These are phyloP conservation scores for Rhincodon typus DNA, from an alignment of 2,797 vertebrate species.

Conservation along the genomic window DNA sequence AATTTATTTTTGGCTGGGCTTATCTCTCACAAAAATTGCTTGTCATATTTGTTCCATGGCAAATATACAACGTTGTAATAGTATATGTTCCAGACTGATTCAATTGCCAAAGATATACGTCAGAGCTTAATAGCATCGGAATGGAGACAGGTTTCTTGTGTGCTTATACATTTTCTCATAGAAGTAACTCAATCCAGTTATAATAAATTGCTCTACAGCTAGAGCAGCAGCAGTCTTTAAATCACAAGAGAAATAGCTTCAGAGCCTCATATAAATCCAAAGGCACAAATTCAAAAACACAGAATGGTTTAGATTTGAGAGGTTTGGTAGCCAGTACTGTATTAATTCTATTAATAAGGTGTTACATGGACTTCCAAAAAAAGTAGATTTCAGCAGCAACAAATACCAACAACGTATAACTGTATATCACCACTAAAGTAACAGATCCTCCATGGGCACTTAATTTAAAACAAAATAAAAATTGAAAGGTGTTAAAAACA, in stretches of 20 bases:
- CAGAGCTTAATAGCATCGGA: conserved; percentile 4
- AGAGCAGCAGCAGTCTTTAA: conserved; percentile 2
- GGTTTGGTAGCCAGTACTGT: neutral
- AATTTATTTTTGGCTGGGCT: neutral
- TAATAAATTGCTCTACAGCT: neutral
- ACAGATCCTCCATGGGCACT: neutral
- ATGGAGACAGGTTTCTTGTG: neutral
- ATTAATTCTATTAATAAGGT: neutral
- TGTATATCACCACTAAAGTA: neutral
- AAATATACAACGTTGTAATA: neutral
- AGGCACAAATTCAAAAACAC: neutral
- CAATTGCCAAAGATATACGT: conserved; percentile 10
- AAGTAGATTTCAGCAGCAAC: neutral
- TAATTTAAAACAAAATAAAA: neutral
- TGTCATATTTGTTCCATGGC: conserved; percentile 14
- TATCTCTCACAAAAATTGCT: conserved; percentile 14
- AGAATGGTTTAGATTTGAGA: neutral
- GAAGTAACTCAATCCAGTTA: conserved; percentile 20
- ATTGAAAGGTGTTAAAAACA: neutral
- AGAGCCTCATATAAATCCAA: neutral
- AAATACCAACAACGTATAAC: neutral
- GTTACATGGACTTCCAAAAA: neutral
- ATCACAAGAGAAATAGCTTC: conserved; percentile 9
- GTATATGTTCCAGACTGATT: neutral
- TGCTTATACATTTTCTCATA: neutral